phyloP scores from a whole-genome alignment of 2,888 invertebrate species.

The Chrysomela aeneicollis region DNA sequence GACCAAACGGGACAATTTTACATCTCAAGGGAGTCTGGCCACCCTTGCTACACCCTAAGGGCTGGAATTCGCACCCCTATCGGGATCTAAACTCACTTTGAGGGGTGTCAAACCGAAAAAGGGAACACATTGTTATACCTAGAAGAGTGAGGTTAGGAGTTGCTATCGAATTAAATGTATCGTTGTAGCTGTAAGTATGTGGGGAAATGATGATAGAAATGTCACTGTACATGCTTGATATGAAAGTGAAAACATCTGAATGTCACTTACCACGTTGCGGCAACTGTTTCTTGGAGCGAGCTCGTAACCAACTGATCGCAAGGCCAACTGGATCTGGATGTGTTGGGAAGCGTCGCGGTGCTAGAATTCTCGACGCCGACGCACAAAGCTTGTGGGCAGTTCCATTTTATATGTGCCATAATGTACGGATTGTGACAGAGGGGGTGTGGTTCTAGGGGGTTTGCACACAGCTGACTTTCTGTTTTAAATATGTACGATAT shows the following conservation, averaged over 20 bases:
- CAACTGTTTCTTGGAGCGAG: constrained; percentile 34
- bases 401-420: constrained; percentile 64
- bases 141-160: too few relatives aligned
- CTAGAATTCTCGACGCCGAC: constrained; percentile 59
- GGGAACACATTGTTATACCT: not conserved
- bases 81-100: not conserved
- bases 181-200: too few relatives aligned
- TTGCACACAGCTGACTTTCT: constrained; percentile 61
- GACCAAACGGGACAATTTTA: too few relatives aligned
- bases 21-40: not conserved
- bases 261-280: constrained; percentile 29
- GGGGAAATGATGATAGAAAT: not conserved
- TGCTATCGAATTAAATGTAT: too few relatives aligned
- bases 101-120: not conserved
- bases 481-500: constrained; percentile 47
- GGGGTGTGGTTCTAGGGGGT: constrained; percentile 66
- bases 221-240: constrained; percentile 4
- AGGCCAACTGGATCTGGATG: constrained; percentile 52
- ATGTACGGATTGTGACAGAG: constrained; percentile 65
- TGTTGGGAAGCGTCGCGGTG: constrained; percentile 58
- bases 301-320: constrained; percentile 49
- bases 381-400: constrained; percentile 62
- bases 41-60: not conserved
- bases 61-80: not conserved
- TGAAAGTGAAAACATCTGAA: constrained; percentile 3